Conservation (phyloP, 2,888 invertebrate genomes). For the Brenthis daphne region DNA sequence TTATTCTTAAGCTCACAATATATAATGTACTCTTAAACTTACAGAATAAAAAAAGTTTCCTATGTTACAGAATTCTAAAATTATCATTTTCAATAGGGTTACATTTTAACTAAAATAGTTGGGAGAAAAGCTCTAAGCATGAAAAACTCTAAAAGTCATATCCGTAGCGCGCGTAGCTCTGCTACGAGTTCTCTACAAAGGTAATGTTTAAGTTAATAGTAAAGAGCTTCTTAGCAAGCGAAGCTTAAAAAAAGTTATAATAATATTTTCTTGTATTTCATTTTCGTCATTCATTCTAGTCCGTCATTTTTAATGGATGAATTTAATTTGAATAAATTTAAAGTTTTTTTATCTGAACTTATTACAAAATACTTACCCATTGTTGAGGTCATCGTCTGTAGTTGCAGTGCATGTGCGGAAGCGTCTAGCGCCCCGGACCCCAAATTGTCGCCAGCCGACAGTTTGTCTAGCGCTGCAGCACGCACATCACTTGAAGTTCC, state of each 20-base stretch:
- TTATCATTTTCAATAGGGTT: too few species aligned
- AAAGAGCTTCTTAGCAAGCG: neutral
- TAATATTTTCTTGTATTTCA: too few species aligned
- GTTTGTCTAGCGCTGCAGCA: conserved; percentile 64
- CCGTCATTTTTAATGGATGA: too few species aligned
- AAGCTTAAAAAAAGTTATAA: neutral
- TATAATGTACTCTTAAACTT: too few species aligned
- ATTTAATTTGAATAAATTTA: neutral
- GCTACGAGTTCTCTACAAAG: conserved; percentile 32
- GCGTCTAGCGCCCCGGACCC: conserved; percentile 75
- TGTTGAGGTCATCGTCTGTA: conserved; percentile 80
- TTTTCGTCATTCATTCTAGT: too few species aligned
- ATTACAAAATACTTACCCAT: conserved; percentile 68
- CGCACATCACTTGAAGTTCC: conserved; percentile 73
- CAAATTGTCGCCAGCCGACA: conserved; percentile 74
- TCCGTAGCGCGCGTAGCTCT: conserved; percentile 30
- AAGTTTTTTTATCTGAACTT: neutral
- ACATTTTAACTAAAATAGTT: neutral
- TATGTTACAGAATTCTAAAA: too few species aligned
- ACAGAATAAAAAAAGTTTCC: too few species aligned
- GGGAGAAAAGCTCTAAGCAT: neutral
- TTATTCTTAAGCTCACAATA: too few species aligned
- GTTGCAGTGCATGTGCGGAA: conserved; percentile 67
- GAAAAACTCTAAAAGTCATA: conserved; percentile 2
- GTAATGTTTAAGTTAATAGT: neutral